Evolutionary conservation across 2,113 vertebrate genomes (phyloP), one percentile per base, ranked within the genome.

Genomic region (Ceyx cyanopectus): DNA sequence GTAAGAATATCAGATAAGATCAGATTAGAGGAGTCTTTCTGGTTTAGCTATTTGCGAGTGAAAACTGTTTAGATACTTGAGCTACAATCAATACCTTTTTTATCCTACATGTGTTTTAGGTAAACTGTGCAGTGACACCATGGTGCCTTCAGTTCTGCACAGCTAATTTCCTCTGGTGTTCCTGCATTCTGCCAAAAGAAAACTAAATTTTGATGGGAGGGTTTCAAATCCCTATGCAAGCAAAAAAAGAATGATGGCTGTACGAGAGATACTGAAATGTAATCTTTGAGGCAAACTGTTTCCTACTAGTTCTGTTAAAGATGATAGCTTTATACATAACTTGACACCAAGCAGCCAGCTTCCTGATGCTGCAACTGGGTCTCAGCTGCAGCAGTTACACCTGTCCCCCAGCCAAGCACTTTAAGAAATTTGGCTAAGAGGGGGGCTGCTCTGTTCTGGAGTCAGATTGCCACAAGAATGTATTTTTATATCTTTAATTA

Each of bases 21-120:
- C 85, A 66, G 72, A 87, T 90, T 74, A 92, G 80, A 92, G 68
- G 65, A 92, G 84, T 81, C 86, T 81, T 92, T 86, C 84, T 91
- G 21, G 60, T 91, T 92, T 73, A 75, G 68, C 61, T 88, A 62
- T 73, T 89, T 80, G 23, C 63, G 63, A 91, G 78, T 34, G 18
- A 86, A 80, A 94, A 69, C 34, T 87, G 91, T 89, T 73, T 21
- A 82, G 19, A 57, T 18, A 72, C 43, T 37, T 70, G 29, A 92
- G 43, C 53, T 77, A 70, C 18, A 70, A 40, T 48, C 18, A 10
- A 18, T 63, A 27, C 2, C 20, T 57, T 27, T 58, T 87, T 68
- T 34, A 81, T 14, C 51, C 56, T 62, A 61, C 10, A 48, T 10
- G 16, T 48, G 81, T 86, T 53, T 7, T 8, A 60, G 85, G 40